Conservation (phyloP, 2,113 vertebrate genomes). For the Burhinus bistriatus region DNA sequence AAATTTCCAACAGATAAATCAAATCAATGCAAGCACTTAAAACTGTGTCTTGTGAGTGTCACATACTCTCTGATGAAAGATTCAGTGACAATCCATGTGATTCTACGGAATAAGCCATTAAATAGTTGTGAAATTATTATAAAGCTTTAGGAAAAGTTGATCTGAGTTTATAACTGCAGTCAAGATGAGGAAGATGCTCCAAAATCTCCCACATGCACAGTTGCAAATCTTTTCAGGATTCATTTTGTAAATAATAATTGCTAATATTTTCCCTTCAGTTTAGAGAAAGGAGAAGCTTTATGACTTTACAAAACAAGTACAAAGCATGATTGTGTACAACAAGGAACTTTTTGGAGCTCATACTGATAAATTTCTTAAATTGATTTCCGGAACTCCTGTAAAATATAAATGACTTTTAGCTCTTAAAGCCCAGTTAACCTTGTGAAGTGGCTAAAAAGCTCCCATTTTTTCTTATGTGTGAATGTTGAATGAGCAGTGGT, state of each 20-base stretch:
- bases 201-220: neutral
- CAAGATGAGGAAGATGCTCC: neutral
- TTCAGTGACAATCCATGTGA: neutral
- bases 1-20: neutral
- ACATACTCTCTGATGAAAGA: neutral
- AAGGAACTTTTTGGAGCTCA: neutral
- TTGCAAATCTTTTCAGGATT: neutral
- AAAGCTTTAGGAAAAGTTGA: neutral
- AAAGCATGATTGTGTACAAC: neutral
- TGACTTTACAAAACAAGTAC: neutral
- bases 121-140: neutral
- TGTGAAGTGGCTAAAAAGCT: neutral
- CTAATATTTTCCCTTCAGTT: neutral
- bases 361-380: neutral
- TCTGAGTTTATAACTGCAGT: neutral
- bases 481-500: neutral
- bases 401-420: neutral
- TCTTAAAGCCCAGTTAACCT: neutral
- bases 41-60: neutral
- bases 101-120: neutral
- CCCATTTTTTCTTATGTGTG: neutral
- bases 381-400: neutral
- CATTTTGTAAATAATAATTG: neutral
- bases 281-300: neutral
- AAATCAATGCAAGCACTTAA: neutral